Percentiles rank a stretch among this genome's conserved stretches.
These are phyloP conservation scores for Elephantulus edwardii DNA, from an alignment of 2,113 vertebrate species.

Conservation along the genomic window DNA sequence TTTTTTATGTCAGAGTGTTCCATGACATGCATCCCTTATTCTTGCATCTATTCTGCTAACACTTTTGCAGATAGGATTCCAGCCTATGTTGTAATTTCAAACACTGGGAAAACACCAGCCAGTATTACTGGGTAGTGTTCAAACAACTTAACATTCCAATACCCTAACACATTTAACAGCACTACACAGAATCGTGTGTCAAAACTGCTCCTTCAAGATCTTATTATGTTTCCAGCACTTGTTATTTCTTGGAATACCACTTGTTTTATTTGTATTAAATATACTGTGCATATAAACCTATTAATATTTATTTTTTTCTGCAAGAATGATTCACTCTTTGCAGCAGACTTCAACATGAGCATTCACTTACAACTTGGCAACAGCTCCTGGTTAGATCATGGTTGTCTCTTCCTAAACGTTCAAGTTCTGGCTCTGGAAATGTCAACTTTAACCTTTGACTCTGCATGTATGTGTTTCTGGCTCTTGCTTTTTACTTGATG, in stretches of 20 bases:
- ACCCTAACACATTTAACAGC: not conserved
- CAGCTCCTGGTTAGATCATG: not conserved
- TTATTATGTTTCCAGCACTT: constrained; percentile 9
- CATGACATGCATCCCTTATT: not conserved
- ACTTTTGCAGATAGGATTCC: not conserved
- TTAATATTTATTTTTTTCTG: constrained; percentile 47
- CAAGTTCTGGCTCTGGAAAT: not conserved
- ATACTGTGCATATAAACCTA: not conserved
- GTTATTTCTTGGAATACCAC: constrained; percentile 21
- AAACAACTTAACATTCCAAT: not conserved
- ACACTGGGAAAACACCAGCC: not conserved
- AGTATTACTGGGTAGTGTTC: not conserved
- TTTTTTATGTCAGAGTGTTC: not conserved
- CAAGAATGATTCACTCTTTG: not conserved
- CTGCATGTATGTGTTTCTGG: not conserved
- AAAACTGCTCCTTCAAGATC: constrained; percentile 37
- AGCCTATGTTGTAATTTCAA: not conserved
- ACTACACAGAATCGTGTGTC: not conserved
- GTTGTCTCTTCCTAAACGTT: not conserved
- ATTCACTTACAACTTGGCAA: not conserved
- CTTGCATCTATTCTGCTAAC: constrained; percentile 4
- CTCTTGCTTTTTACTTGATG: not conserved
- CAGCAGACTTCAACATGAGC: not conserved
- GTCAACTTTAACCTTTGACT: not conserved
- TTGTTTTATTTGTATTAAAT: constrained; percentile 6